These are phyloP conservation scores for Podarcis siculus DNA, from an alignment of 2,797 vertebrate species.

Conservation along the genomic window DNA sequence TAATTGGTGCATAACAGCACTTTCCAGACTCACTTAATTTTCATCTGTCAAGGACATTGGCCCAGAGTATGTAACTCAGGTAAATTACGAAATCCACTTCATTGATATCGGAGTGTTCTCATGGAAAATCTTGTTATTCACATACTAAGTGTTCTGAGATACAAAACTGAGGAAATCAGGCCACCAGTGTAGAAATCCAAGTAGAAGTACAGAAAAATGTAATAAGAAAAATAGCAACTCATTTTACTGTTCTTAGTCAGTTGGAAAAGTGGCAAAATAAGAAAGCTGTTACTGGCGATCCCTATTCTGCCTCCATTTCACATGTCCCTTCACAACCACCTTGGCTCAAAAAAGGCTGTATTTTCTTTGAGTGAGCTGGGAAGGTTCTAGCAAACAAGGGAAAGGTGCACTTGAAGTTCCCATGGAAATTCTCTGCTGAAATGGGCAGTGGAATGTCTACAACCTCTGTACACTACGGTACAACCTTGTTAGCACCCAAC, in stretches of 20 bases:
- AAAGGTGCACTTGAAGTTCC: not conserved
- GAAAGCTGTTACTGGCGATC: not conserved
- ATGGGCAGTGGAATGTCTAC: not conserved
- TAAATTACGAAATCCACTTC: not conserved
- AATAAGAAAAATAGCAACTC: constrained; percentile 9
- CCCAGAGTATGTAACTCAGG: not conserved
- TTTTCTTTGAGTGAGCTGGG: not conserved
- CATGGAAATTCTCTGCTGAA: not conserved
- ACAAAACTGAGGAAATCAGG: constrained; percentile 2
- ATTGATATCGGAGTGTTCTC: not conserved
- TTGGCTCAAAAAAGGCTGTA: not conserved
- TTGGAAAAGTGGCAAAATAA: not conserved
- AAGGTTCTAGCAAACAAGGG: not conserved
- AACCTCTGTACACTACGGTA: not conserved
- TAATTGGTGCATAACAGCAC: not conserved
- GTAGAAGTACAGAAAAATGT: not conserved
- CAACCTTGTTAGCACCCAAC: not conserved
- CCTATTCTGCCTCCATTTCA: not conserved
- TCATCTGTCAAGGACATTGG: not conserved
- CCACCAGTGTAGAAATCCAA: constrained; percentile 10
- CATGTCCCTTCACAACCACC: not conserved
- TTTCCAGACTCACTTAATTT: constrained; percentile 10
- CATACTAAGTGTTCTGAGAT: not conserved
- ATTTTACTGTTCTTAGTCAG: not conserved
- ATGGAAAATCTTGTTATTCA: accelerated